A percentile compares a stretch with the other conserved stretches of the same genome.
phyloP scores from a whole-genome alignment of 2,797 vertebrate species.

The Mareca penelope region DNA sequence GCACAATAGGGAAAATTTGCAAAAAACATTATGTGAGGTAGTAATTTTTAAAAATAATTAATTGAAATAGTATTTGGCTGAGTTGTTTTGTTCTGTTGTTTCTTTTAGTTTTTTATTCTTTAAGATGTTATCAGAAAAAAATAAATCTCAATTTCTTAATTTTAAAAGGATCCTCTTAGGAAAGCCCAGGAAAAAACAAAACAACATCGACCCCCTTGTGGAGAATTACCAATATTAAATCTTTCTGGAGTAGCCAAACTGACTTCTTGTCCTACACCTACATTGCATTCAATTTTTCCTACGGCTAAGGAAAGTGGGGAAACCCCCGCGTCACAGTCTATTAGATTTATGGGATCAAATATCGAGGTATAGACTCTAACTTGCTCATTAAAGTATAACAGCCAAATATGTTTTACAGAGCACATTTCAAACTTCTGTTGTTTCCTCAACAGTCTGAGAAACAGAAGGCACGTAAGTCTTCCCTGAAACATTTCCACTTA shows the following conservation, averaged over 20 bases:
- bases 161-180: slow-evolving; percentile 75
- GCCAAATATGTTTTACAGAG: neutral
- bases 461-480: slow-evolving; percentile 72
- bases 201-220: slow-evolving; percentile 55
- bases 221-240: slow-evolving; percentile 82
- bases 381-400: neutral
- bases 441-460: slow-evolving; percentile 81
- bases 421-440: neutral
- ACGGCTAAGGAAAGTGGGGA: slow-evolving; percentile 50
- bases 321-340: slow-evolving; percentile 75
- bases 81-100: neutral
- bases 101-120: neutral
- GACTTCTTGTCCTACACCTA: slow-evolving; percentile 70
- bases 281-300: slow-evolving; percentile 65
- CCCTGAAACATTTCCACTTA: slow-evolving; percentile 79
- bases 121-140: neutral
- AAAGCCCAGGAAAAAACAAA: slow-evolving; percentile 64
- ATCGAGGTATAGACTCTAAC: slow-evolving; percentile 77
- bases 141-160: neutral
- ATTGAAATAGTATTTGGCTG: neutral
- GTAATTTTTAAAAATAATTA: neutral
- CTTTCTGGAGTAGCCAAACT: slow-evolving; percentile 69
- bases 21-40: neutral
- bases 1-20: neutral
- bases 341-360: slow-evolving; percentile 78